phyloP scores from a whole-genome alignment of 2,797 vertebrate species.

The Sorex maritimensis region DNA sequence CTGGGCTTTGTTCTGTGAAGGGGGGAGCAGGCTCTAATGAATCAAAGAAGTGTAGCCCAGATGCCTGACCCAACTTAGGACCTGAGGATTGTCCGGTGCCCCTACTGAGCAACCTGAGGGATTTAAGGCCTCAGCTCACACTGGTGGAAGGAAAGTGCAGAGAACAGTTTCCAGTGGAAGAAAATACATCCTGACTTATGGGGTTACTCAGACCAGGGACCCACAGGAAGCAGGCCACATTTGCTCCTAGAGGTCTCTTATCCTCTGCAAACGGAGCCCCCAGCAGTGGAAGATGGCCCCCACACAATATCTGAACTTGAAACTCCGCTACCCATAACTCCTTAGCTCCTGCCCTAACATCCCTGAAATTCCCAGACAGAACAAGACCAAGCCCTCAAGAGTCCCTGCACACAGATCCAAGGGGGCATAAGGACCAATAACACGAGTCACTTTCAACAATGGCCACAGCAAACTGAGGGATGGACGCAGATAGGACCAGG shows the following conservation, averaged over 20 bases:
- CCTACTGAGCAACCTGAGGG: background rate
- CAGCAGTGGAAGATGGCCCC: background rate
- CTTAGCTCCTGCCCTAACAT: background rate
- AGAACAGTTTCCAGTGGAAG: conserved; percentile 46
- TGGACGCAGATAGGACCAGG: background rate
- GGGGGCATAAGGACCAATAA: background rate
- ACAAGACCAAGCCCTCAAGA: background rate
- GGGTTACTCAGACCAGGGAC: conserved; percentile 7
- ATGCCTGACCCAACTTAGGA: background rate
- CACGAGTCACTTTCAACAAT: background rate
- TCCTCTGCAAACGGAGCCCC: conserved; percentile 5
- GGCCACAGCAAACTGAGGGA: background rate
- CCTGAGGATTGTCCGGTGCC: background rate
- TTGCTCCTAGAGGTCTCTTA: conserved; percentile 75
- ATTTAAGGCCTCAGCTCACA: fast-evolving
- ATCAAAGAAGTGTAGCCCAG: background rate
- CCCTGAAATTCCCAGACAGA: background rate
- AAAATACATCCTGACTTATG: conserved; percentile 23
- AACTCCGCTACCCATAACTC: background rate
- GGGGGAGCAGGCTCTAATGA: background rate
- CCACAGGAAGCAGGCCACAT: conserved; percentile 47
- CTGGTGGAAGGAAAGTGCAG: conserved; percentile 25
- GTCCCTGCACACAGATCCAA: background rate
- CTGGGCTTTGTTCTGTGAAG: background rate
- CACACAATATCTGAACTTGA: background rate